Conservation (phyloP, 2,888 invertebrate genomes). For the Sesia bembeciformis region DNA sequence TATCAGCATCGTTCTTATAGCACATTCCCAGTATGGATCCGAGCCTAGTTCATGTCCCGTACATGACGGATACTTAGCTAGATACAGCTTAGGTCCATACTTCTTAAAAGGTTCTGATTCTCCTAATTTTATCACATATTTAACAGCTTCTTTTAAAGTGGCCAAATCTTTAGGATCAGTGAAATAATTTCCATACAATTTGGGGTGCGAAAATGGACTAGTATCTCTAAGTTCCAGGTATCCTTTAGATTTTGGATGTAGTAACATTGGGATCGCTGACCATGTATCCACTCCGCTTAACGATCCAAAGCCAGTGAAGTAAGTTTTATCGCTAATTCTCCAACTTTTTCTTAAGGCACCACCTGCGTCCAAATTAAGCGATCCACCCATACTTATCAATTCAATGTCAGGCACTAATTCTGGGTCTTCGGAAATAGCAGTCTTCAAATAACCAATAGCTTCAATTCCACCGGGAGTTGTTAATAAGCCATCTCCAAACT, state of each 20-base stretch:
- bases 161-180: conserved; percentile 77
- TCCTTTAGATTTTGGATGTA: conserved; percentile 84
- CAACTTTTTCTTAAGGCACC: conserved; percentile 65
- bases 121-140: conserved; percentile 73
- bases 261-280: conserved; percentile 79
- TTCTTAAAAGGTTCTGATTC: conserved; percentile 75
- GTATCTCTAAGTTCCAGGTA: conserved; percentile 79
- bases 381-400: conserved; percentile 77
- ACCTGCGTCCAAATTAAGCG: conserved; percentile 76
- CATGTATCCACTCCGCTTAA: conserved; percentile 74
- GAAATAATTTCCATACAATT: conserved; percentile 87
- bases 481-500: conserved; percentile 69
- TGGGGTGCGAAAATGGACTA: conserved; percentile 84
- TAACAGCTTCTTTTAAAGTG: conserved; percentile 75
- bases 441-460: conserved; percentile 77
- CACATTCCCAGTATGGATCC: conserved; percentile 83
- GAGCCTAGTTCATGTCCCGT: conserved; percentile 57
- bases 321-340: conserved; percentile 73
- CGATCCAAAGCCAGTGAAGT: conserved; percentile 69
- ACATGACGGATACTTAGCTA: conserved; percentile 72
- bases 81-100: conserved; percentile 67
- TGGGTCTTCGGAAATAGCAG: conserved; percentile 66
- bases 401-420: conserved; percentile 79
- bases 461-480: conserved; percentile 79
- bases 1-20: conserved; percentile 72